A percentile compares a stretch with the other conserved stretches of the same genome.
These are phyloP conservation scores for Columba janthina DNA, from an alignment of 2,113 vertebrate species.

Conservation along the genomic window DNA sequence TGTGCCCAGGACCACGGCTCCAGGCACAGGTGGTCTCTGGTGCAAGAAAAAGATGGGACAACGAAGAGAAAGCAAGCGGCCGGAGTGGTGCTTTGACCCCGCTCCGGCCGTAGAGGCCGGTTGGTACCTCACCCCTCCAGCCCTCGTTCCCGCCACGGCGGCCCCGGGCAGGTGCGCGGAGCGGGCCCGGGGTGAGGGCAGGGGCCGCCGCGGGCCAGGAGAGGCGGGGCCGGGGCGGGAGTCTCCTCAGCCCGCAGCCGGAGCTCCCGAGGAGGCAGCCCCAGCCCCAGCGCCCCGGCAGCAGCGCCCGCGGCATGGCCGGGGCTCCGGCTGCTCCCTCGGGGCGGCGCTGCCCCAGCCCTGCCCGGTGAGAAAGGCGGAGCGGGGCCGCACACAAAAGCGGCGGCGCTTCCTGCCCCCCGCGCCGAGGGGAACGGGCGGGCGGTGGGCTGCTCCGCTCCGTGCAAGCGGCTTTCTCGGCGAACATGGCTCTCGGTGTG, in stretches of 20 bases:
- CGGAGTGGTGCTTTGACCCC: neutral
- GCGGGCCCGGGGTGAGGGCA: neutral
- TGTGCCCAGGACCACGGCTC: neutral
- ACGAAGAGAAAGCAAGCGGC: neutral
- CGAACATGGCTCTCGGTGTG: neutral
- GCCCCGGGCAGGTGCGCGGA: neutral
- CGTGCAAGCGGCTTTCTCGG: neutral
- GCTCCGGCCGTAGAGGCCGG: fast-evolving
- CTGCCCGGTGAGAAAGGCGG: constrained; percentile 30
- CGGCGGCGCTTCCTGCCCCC: neutral
- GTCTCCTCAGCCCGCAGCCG: neutral
- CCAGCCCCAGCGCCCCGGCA: neutral
- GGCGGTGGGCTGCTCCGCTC: neutral
- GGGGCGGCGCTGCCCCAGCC: constrained; percentile 29
- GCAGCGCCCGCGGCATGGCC: neutral
- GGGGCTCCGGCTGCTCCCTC: neutral
- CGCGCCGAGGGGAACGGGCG: neutral
- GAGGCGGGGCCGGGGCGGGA: neutral
- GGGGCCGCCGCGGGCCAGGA: neutral
- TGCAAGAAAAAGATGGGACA: neutral
- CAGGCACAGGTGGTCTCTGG: neutral
- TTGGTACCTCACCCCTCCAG: neutral
- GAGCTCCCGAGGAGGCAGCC: neutral
- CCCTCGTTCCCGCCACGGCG: neutral
- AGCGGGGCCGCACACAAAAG: constrained; percentile 53